Conservation (phyloP, 1,140 invertebrate genomes). For the Bathynomus jamesi region DNA sequence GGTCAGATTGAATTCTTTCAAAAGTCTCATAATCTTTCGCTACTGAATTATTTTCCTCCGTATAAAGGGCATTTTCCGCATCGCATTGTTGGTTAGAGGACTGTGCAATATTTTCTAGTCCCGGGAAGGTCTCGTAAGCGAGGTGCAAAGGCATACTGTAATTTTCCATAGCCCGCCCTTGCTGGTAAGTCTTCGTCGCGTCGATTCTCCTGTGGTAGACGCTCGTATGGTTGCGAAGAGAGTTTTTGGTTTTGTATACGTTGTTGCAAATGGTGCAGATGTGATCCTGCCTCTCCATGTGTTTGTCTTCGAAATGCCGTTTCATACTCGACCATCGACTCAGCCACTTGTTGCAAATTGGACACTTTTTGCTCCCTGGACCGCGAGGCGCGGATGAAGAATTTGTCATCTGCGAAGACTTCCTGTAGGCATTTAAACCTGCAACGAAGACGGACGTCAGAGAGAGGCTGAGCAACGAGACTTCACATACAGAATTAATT, state of each 20-base stretch:
- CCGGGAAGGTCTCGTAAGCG: not conserved
- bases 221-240: not conserved
- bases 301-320: conserved; percentile 34
- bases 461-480: no score
- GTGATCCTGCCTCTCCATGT: not conserved
- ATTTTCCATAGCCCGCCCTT: not conserved
- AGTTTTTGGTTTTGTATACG: not conserved
- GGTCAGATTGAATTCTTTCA: not conserved
- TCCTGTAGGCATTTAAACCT: not conserved
- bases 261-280: not conserved
- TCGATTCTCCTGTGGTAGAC: not conserved
- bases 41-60: not conserved
- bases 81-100: not conserved
- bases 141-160: not conserved
- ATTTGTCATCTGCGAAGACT: not conserved
- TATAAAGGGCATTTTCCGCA: not conserved
- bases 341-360: conserved; percentile 34
- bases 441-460: not conserved
- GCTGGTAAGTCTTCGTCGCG: not conserved
- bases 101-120: not conserved
- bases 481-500: no score
- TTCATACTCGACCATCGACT: conserved; percentile 35
- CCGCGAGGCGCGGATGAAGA: not conserved
- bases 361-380: conserved; percentile 16
- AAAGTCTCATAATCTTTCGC: not conserved